Conservation (phyloP, 2,797 vertebrate genomes). For the Podarcis lilfordi region DNA sequence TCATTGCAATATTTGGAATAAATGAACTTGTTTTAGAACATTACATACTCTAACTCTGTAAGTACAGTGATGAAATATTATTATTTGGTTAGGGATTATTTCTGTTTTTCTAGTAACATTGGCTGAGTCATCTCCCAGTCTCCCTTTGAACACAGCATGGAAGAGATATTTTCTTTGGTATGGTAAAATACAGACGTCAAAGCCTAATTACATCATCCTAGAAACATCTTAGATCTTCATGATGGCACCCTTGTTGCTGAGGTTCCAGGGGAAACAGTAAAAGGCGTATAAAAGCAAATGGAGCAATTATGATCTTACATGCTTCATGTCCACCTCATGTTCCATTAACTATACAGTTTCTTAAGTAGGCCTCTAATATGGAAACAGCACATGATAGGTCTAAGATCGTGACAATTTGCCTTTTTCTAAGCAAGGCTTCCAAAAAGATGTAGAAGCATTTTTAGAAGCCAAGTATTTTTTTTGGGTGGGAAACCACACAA, state of each 20-base stretch:
- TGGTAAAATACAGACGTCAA: slow-evolving; percentile 3
- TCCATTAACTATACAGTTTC: neutral
- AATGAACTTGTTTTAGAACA: neutral
- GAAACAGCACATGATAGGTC: neutral
- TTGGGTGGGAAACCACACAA: neutral
- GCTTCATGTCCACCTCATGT: fast-evolving
- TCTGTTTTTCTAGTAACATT: neutral
- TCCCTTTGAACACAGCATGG: slow-evolving; percentile 8
- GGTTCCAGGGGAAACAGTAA: neutral
- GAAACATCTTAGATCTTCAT: slow-evolving; percentile 29
- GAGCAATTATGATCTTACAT: slow-evolving; percentile 4
- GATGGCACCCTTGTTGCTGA: slow-evolving; percentile 27
- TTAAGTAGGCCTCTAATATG: slow-evolving; percentile 29
- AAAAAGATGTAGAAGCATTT: neutral
- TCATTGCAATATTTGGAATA: neutral
- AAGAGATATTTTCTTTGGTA: neutral
- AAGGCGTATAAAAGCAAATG: slow-evolving; percentile 3
- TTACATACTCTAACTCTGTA: neutral
- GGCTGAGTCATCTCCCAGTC: neutral
- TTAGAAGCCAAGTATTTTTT: neutral
- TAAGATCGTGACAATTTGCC: neutral
- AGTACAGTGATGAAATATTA: neutral
- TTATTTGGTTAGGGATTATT: neutral
- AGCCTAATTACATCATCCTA: slow-evolving; percentile 4
- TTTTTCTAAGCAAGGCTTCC: neutral